Evolutionary conservation across 2,113 vertebrate species (phyloP).

Genomic region (Rhinopomastus cyanomelas): DNA sequence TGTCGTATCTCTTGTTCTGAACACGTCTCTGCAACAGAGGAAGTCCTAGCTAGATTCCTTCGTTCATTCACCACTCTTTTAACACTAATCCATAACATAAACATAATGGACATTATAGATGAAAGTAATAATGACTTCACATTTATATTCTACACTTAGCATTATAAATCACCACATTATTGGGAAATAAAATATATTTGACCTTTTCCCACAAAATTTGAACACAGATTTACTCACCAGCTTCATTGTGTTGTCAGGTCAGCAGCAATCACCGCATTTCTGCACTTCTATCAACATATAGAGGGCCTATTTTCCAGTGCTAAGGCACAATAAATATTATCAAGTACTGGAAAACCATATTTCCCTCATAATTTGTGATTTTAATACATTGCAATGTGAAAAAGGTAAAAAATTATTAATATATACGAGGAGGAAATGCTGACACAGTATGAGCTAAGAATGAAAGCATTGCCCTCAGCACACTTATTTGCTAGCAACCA

Average conservation of each 20-base stretch:
- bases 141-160: not conserved
- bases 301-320: not conserved
- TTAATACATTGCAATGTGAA: not conserved
- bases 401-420: not conserved
- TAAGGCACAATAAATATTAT: not conserved
- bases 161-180: not conserved
- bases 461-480: not conserved
- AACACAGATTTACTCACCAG: not conserved
- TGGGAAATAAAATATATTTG: not conserved
- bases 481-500: not conserved
- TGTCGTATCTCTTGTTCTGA: not conserved
- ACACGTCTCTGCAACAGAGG: not conserved
- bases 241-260: not conserved
- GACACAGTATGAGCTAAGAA: not conserved
- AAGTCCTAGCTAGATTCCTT: not conserved
- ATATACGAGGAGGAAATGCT: not conserved
- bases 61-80: not conserved
- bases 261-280: not conserved
- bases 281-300: not conserved
- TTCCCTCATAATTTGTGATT: not conserved
- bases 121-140: not conserved
- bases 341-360: not conserved
- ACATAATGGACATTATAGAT: not conserved
- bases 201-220: not conserved
- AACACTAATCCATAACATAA: not conserved